Percentiles rank a stretch among this genome's conserved stretches.
Conservation (phyloP, 2,797 vertebrate genomes). For the Enteromius mattozi region DNA sequence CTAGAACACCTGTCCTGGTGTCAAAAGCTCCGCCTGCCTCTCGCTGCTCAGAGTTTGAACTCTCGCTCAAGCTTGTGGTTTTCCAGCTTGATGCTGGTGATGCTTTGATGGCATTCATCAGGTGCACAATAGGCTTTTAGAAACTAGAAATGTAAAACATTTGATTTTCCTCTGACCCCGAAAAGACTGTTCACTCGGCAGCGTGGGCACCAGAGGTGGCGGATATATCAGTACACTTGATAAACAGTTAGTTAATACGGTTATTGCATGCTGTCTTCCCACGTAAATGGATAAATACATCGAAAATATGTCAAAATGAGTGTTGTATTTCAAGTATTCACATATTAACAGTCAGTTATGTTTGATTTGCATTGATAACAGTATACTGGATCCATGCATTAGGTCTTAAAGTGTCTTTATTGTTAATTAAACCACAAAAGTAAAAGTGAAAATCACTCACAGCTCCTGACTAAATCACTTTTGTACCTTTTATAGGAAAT, state of each 20-base stretch:
- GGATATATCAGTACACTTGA: constrained; percentile 21
- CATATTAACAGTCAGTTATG: neutral
- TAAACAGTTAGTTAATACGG: neutral
- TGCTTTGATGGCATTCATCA: constrained; percentile 11
- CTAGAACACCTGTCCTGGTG: constrained; percentile 33
- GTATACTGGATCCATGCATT: neutral
- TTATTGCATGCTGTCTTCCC: neutral
- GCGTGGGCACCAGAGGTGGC: constrained; percentile 18
- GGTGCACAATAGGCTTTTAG: constrained; percentile 22
- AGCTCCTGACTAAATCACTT: neutral
- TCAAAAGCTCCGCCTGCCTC: constrained; percentile 18
- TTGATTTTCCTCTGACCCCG: neutral
- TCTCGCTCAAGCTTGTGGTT: constrained; percentile 35
- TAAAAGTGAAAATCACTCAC: neutral
- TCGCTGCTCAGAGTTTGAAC: constrained; percentile 30
- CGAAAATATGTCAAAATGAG: neutral
- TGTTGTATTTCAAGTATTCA: neutral
- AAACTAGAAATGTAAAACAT: constrained; percentile 30
- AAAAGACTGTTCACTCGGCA: constrained; percentile 32
- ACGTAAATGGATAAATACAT: neutral
- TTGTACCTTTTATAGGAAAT: neutral
- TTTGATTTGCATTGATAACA: neutral
- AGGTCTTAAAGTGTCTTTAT: neutral
- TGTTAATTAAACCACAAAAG: neutral
- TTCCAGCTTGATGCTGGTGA: constrained; percentile 26